phyloP scores from a whole-genome alignment of 2,888 invertebrate genomes.

The Pyrocoelia pectoralis region DNA sequence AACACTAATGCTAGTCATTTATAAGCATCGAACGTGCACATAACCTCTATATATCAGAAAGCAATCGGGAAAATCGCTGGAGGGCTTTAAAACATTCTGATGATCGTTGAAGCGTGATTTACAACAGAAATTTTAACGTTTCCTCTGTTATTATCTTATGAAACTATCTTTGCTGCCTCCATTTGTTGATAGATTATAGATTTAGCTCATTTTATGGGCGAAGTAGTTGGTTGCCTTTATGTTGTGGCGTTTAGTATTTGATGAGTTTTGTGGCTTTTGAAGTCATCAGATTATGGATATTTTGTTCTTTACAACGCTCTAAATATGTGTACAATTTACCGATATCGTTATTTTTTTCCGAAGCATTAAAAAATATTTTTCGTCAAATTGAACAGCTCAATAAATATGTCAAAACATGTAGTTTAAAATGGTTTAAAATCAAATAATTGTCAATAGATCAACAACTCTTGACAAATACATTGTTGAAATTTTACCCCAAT shows the following conservation, averaged over 20 bases:
- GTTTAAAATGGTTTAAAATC: slow-evolving; percentile 35
- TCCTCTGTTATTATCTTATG: slow-evolving; percentile 47
- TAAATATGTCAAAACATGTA: slow-evolving; percentile 35
- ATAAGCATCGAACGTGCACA: slow-evolving; percentile 58
- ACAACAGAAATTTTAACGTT: slow-evolving; percentile 52
- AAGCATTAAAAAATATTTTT: slow-evolving; percentile 30
- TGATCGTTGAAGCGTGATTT: slow-evolving; percentile 56
- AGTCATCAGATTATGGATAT: not conserved
- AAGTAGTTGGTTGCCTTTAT: slow-evolving; percentile 27
- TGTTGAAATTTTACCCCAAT: slow-evolving; percentile 25
- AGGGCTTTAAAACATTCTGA: slow-evolving; percentile 60
- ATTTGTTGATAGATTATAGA: slow-evolving; percentile 32
- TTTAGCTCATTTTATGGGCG: slow-evolving; percentile 25
- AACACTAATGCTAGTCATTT: slow-evolving; percentile 59
- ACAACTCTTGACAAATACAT: slow-evolving; percentile 30
- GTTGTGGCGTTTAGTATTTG: slow-evolving; percentile 18
- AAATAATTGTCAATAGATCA: slow-evolving; percentile 39
- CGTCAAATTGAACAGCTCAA: slow-evolving; percentile 8
- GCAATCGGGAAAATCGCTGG: slow-evolving; percentile 59
- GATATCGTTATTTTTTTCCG: slow-evolving; percentile 18
- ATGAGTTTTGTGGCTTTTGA: slow-evolving; percentile 16
- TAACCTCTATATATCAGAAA: slow-evolving; percentile 60
- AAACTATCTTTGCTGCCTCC: slow-evolving; percentile 43
- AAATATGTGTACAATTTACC: not conserved
- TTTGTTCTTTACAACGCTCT: too few species aligned